These are phyloP conservation scores for Hozukius guyotensis DNA, from an alignment of 2,797 vertebrate species.

Conservation along the genomic window DNA sequence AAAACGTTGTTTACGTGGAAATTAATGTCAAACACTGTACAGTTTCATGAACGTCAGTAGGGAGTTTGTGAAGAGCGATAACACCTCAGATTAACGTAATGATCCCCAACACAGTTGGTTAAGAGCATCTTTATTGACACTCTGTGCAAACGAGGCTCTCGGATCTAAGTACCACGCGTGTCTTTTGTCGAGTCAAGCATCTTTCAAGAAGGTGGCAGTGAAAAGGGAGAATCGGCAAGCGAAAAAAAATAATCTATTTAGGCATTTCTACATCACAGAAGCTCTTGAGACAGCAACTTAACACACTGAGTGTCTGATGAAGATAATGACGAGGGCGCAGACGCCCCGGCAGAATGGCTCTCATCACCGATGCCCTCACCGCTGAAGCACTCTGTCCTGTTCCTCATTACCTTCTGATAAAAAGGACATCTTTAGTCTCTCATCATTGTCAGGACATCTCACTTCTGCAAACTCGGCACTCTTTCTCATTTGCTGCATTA, in stretches of 20 bases:
- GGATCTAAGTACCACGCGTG: not conserved
- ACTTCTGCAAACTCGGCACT: slow-evolving; percentile 24
- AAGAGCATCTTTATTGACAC: slow-evolving; percentile 59
- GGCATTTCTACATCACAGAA: slow-evolving; percentile 67
- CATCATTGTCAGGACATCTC: not conserved
- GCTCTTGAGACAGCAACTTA: slow-evolving; percentile 34
- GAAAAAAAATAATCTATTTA: slow-evolving; percentile 42
- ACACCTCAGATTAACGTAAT: not conserved
- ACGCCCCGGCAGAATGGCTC: slow-evolving; percentile 35
- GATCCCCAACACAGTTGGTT: slow-evolving; percentile 33
- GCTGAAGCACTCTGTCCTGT: not conserved
- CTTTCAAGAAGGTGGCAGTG: slow-evolving; percentile 59
- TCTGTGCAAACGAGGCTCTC: slow-evolving; percentile 61
- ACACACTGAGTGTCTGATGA: slow-evolving; percentile 20
- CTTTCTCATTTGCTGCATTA: slow-evolving; percentile 20
- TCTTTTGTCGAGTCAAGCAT: slow-evolving; percentile 35
- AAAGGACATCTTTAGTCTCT: slow-evolving; percentile 49
- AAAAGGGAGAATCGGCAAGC: slow-evolving; percentile 49
- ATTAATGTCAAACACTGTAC: not conserved
- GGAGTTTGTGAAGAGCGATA: slow-evolving; percentile 10
- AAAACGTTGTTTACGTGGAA: not conserved
- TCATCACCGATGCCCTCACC: slow-evolving; percentile 52
- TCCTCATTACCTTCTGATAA: slow-evolving; percentile 20
- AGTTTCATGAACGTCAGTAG: not conserved
- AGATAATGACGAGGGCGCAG: slow-evolving; percentile 21